A percentile compares a stretch with the other conserved stretches of the same genome.
phyloP scores from a whole-genome alignment of 2,113 vertebrate species.

The Sialia sialis region DNA sequence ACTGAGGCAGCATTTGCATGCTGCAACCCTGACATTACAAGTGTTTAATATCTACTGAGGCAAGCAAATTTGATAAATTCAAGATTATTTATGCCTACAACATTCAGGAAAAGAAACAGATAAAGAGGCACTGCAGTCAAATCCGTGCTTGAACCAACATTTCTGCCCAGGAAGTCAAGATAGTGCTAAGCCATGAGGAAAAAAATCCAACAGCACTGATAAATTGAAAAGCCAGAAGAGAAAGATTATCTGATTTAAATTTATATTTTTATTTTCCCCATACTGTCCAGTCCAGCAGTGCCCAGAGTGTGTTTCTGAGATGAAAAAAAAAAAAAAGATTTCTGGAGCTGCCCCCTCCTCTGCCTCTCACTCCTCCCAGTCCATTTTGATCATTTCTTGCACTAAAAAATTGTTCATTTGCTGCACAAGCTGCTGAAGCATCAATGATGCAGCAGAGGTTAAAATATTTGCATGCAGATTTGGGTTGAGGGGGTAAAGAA shows the following conservation, averaged over 20 bases:
- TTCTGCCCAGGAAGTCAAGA: neutral
- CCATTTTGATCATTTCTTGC: neutral
- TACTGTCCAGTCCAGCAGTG: neutral
- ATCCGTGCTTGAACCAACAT: neutral
- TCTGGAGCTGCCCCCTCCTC: neutral
- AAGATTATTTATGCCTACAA: neutral
- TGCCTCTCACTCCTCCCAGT: neutral
- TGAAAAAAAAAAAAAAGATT: no score
- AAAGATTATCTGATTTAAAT: neutral
- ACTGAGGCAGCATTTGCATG: neutral
- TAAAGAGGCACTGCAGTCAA: neutral
- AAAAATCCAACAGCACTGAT: neutral
- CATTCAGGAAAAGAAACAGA: neutral
- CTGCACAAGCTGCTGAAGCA: conserved; percentile 3
- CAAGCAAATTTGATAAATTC: neutral
- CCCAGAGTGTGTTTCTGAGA: neutral
- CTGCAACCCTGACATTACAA: rapidly evolving
- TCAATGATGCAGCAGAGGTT: neutral
- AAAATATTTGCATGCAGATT: neutral
- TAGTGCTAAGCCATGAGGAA: neutral
- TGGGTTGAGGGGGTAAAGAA: neutral
- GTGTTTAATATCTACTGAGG: neutral
- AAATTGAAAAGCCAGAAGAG: neutral
- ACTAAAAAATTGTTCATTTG: neutral
- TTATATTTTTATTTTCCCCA: neutral